Evolutionary conservation across 2,888 invertebrate species (phyloP).

Genomic region (Lamellibrachia columna): DNA sequence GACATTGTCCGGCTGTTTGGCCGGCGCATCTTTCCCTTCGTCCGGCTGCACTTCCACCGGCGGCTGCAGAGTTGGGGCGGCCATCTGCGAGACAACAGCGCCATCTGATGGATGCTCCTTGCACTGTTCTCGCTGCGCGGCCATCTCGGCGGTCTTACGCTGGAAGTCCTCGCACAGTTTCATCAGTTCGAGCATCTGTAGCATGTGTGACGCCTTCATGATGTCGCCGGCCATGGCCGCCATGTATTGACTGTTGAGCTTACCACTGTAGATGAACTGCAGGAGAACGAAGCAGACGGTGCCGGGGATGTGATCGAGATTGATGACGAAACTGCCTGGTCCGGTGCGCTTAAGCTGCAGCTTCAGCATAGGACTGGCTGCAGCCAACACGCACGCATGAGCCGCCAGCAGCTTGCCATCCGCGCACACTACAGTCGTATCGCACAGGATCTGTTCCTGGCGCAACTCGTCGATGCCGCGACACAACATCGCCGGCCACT

Average conservation of each 20-base stretch:
- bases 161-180: background rate
- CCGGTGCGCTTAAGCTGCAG: background rate
- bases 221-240: background rate
- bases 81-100: background rate
- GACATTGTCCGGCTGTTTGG: background rate
- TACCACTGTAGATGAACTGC: conserved; percentile 11
- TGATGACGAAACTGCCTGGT: background rate
- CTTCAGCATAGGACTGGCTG: conserved; percentile 26
- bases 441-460: conserved; percentile 29
- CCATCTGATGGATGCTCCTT: background rate
- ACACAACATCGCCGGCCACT: conserved; percentile 6
- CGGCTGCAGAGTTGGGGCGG: background rate
- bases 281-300: background rate
- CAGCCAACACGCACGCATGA: conserved; percentile 29
- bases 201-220: background rate
- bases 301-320: background rate
- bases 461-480: background rate
- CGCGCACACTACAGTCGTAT: conserved; percentile 21
- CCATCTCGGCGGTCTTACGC: background rate
- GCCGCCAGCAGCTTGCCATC: conserved; percentile 25
- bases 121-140: background rate
- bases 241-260: conserved; percentile 4
- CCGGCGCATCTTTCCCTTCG: background rate
- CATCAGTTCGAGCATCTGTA: background rate
- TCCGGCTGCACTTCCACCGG: background rate